phyloP scores from a whole-genome alignment of 2,113 vertebrate species.

The Oceanites oceanicus region DNA sequence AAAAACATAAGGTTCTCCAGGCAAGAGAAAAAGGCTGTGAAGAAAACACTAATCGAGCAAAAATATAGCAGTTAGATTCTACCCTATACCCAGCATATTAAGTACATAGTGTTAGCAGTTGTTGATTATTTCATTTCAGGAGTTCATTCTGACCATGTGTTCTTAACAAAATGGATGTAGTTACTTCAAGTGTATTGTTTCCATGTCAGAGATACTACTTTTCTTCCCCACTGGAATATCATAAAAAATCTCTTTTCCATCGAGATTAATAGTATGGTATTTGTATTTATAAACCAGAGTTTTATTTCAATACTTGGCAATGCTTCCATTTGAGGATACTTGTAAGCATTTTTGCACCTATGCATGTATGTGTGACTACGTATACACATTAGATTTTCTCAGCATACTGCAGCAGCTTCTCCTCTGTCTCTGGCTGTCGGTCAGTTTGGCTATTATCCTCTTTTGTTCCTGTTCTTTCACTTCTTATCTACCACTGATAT shows the following conservation, averaged over 20 bases:
- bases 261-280: neutral
- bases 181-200: neutral
- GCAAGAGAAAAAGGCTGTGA: neutral
- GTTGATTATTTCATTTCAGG: neutral
- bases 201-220: neutral
- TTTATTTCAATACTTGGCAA: neutral
- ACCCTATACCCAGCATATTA: neutral
- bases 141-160: neutral
- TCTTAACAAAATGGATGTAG: neutral
- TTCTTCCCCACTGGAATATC: neutral
- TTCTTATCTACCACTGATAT: constrained; percentile 48
- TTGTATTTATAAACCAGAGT: neutral
- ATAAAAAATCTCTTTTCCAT: neutral
- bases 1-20: neutral
- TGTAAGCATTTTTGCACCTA: neutral
- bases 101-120: neutral
- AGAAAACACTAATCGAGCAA: neutral
- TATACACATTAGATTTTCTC: neutral
- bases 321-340: neutral
- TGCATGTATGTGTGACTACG: neutral
- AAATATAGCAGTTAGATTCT: neutral
- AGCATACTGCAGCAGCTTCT: neutral
- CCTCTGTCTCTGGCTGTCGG: neutral
- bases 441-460: neutral
- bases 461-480: neutral